phyloP scores from a whole-genome alignment of 2,797 vertebrate species.

The Semotilus atromaculatus region DNA sequence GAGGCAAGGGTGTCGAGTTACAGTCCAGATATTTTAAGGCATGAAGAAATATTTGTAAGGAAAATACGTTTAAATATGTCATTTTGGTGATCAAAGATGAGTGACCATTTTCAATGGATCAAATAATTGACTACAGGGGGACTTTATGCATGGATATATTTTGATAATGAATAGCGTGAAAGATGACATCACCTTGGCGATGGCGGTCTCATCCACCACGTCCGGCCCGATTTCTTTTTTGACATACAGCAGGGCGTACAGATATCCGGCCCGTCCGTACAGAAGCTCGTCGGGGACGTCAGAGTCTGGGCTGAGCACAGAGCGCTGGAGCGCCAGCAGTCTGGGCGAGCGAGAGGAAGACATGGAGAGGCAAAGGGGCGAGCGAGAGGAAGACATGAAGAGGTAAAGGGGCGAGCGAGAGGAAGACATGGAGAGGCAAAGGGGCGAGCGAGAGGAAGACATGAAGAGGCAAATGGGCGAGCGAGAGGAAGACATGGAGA shows the following conservation, averaged over 20 bases:
- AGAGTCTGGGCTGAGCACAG: conserved; percentile 80
- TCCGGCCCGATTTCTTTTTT: conserved; percentile 87
- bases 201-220: conserved; percentile 80
- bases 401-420: too few relatives aligned
- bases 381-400: too few relatives aligned
- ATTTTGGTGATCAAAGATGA: too few relatives aligned
- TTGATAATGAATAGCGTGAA: not conserved
- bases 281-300: conserved; percentile 93
- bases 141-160: not conserved
- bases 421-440: not conserved
- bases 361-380: not conserved
- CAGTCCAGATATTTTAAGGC: too few relatives aligned
- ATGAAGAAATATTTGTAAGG: too few relatives aligned
- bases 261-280: conserved; percentile 91
- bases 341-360: conserved; percentile 64
- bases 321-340: conserved; percentile 89
- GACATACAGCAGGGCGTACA: conserved; percentile 90
- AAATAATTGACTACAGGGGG: too few relatives aligned
- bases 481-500: too few relatives aligned
- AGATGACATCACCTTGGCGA: conserved; percentile 81
- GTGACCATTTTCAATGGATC: too few relatives aligned
- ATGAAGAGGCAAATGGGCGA: not conserved
- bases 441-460: too few relatives aligned
- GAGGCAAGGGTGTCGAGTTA: too few relatives aligned
- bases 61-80: too few relatives aligned